These are phyloP conservation scores for Oreochromis mossambicus DNA, from an alignment of 2,797 vertebrate genomes.

Conservation along the genomic window DNA sequence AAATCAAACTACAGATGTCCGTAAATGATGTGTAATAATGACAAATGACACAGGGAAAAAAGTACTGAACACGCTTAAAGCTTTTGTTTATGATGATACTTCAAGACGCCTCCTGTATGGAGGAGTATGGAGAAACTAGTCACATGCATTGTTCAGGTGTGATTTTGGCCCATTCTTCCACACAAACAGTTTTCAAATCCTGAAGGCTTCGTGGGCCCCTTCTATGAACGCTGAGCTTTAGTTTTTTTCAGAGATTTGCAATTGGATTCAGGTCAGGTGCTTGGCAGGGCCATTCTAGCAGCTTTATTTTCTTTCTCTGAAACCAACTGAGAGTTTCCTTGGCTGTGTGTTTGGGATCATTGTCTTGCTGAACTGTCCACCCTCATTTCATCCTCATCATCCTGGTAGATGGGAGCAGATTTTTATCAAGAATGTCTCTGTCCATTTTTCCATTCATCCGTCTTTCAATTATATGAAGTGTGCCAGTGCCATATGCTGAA, in stretches of 20 bases:
- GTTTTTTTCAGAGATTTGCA: background rate
- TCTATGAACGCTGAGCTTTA: background rate
- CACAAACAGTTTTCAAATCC: background rate
- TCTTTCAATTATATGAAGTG: background rate
- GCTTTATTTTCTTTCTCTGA: background rate
- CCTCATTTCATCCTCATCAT: background rate
- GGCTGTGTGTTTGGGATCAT: background rate
- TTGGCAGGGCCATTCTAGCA: background rate
- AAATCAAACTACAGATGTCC: background rate
- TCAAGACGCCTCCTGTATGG: background rate
- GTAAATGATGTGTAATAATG: background rate
- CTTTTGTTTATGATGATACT: background rate
- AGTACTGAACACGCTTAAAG: background rate
- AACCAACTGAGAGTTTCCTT: background rate
- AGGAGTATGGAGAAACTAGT: background rate
- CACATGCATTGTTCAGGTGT: background rate
- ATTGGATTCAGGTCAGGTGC: background rate
- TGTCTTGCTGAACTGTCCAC: background rate
- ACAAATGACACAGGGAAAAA: background rate
- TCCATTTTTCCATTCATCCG: background rate
- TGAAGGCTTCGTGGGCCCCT: background rate
- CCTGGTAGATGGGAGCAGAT: background rate
- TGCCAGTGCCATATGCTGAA: background rate
- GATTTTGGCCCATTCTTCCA: background rate
- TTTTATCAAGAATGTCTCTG: background rate